Base-by-base conservation (phyloP, 2,797 vertebrate species). In the Halcyon smyrnensis region DNA sequence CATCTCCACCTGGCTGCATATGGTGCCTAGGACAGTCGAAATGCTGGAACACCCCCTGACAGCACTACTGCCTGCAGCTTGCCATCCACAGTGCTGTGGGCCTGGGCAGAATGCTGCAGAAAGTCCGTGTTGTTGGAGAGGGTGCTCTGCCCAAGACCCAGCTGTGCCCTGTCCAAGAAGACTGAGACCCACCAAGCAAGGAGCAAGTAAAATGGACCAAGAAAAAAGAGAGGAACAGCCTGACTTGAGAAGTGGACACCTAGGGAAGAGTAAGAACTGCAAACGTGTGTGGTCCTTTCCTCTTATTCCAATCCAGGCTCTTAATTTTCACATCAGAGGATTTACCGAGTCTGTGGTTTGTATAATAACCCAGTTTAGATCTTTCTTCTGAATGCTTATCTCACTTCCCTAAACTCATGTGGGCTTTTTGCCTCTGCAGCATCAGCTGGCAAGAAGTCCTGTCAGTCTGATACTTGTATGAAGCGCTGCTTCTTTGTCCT, bases 251-350 rank as follows among this genome's bases (percentile, higher is more conserved):
- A 87, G 12, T 12, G 45, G 32, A n/a, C 15, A 45, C 18, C 43
- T 71, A 48, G 37, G 57, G 48, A 59, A 56, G 39, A 92, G 25
- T 68, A 75, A n/a, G 13, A 71, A n/a, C 16, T 71, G 36, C 36
- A 60, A 23, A 39, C 4, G 5, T 2, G 8, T 1, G 6, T 0
- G 0, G 23, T 68, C 19, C 23, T 84, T 74, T 70, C n/a, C 36
- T 46, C 8, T 19, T 74, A 30, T 21, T 79, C 34, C 57, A 10
- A 56, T 28, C 32, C 65, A 53, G 24, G 39, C 15, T 62, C 41
- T 45, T 78, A 25, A 48, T 50, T 89, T 70, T 85, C 51, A 51
- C 27, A 15, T 70, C 20, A 32, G 43, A 27, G 28, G 8, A 10
- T 71, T 91, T 87, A 48, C 28, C 3, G 13, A 78, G 65, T 50